A percentile compares a stretch with the other conserved stretches of the same genome.
phyloP scores from a whole-genome alignment of 2,797 vertebrate species.

The Austrolebias charrua region DNA sequence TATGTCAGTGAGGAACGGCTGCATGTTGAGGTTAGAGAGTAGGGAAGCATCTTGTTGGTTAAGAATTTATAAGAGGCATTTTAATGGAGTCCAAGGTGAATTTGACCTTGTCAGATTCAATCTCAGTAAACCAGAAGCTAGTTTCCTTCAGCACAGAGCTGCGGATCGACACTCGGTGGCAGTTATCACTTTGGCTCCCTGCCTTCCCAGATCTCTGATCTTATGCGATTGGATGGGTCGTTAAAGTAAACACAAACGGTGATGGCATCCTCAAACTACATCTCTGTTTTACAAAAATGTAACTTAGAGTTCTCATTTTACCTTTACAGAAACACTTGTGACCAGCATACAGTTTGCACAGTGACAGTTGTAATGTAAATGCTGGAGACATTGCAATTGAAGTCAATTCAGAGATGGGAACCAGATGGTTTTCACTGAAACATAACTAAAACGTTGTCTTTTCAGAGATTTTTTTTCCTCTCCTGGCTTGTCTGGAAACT shows the following conservation, averaged over 20 bases:
- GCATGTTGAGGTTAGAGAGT: not conserved
- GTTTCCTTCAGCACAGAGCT: slow-evolving; percentile 29
- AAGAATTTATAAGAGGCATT: slow-evolving; percentile 11
- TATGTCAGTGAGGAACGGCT: slow-evolving; percentile 5
- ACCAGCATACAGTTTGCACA: not conserved
- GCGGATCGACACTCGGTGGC: slow-evolving; percentile 43
- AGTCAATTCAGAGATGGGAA: not conserved
- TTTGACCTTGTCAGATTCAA: slow-evolving; percentile 35
- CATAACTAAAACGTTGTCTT: no score
- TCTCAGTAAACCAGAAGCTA: slow-evolving; percentile 13
- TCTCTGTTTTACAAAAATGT: slow-evolving; percentile 16
- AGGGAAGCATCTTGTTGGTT: not conserved
- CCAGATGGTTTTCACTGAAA: not conserved
- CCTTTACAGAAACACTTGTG: slow-evolving; percentile 5
- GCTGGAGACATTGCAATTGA: not conserved
- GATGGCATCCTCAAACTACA: slow-evolving; percentile 13
- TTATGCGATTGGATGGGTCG: slow-evolving; percentile 11
- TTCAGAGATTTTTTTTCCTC: no score
- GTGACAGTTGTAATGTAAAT: not conserved
- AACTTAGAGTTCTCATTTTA: slow-evolving; percentile 20
- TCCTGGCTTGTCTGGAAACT: no score
- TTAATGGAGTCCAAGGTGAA: slow-evolving; percentile 32
- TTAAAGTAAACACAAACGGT: slow-evolving; percentile 19
- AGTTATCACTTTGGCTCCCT: slow-evolving; percentile 41
- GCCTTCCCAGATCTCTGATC: slow-evolving; percentile 48